Evolutionary conservation across 2,113 vertebrate genomes (phyloP), one percentile per base, ranked within the genome.

Genomic region (Ellobius talpinus): DNA sequence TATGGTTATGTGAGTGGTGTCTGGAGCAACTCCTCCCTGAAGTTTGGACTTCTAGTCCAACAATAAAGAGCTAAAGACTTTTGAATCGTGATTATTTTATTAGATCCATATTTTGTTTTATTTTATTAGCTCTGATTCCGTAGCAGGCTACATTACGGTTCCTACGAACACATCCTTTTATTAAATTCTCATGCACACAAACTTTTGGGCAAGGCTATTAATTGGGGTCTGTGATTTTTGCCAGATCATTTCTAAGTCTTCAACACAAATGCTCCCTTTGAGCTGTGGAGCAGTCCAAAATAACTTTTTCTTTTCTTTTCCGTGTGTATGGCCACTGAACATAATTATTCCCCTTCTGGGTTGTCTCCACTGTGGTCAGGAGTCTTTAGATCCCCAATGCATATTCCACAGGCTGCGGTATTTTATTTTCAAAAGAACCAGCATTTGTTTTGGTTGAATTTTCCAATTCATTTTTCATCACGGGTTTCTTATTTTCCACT

Each of bases 361-460:
- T 36, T 85, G 50, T 91, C 74, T 72, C 14, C 77, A 95, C 78
- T 77, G 94, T 87, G 97, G 92, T 76, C 82, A 90, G 82, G 77
- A 78, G 74, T n/a, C 95, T 88, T 89, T 84, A 92, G 82, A n/a
- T 70, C 74, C 68, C 58, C 89, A 93, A 79, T 0, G 23, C 65
- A 9, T 65, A 10, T 42, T 65, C 65, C 84, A 73, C 78, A 58
- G 87, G 63, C 82, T 78, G 93, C 3, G 55, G 81, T 36, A 13
- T 93, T 98, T 97, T 92, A 87, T 97, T 97, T 97, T 82, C 42
- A 45, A 96, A 90, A 63, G 94, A 77, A 78, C 36, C 21, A 23
- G 89, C 5, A 12, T 94, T 96, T 92, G 90, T 93, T 96, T 95
- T 66, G 81, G 42, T 85, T 88, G 72, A 90, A 92, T 77, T 91